These are phyloP conservation scores for Drosophila kanekoi DNA, from an alignment of 2,888 invertebrate species.

Conservation along the genomic window DNA sequence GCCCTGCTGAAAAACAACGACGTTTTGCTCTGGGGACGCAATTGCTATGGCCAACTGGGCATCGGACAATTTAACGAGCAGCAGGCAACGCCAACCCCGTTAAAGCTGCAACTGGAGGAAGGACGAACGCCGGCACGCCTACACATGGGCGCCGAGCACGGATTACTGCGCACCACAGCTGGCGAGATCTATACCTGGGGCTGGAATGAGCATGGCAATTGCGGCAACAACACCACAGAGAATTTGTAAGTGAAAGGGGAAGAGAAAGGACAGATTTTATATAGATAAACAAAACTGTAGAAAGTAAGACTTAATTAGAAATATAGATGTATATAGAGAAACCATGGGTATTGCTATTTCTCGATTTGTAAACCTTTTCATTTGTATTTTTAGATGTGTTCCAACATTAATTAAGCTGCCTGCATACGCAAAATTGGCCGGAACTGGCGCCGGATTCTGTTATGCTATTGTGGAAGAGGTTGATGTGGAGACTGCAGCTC, in stretches of 20 bases:
- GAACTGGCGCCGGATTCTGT: constrained; percentile 84
- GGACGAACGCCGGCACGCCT: constrained; percentile 69
- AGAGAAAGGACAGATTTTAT: background rate
- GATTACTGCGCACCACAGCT: constrained; percentile 88
- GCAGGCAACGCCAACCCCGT: constrained; percentile 74
- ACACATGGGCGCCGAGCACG: constrained; percentile 92
- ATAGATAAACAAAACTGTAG: no score
- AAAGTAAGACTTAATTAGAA: no score
- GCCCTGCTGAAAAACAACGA: constrained; percentile 88
- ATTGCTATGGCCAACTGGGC: constrained; percentile 92
- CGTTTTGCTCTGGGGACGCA: constrained; percentile 92
- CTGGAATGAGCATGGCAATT: constrained; percentile 96
- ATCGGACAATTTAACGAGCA: constrained; percentile 81
- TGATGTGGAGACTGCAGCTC: constrained; percentile 16
- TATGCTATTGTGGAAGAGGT: constrained; percentile 70
- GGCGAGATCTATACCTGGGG: constrained; percentile 92
- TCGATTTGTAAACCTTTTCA: background rate
- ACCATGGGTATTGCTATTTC: no score
- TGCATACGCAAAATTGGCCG: constrained; percentile 74
- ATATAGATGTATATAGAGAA: no score
- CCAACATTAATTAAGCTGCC: constrained; percentile 79
- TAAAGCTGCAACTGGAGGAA: constrained; percentile 62
- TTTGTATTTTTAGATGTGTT: constrained; percentile 63
- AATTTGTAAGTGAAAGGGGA: constrained; percentile 80
- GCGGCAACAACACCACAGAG: constrained; percentile 88